phyloP scores from a whole-genome alignment of 2,797 vertebrate species.

The Fundulus diaphanus region DNA sequence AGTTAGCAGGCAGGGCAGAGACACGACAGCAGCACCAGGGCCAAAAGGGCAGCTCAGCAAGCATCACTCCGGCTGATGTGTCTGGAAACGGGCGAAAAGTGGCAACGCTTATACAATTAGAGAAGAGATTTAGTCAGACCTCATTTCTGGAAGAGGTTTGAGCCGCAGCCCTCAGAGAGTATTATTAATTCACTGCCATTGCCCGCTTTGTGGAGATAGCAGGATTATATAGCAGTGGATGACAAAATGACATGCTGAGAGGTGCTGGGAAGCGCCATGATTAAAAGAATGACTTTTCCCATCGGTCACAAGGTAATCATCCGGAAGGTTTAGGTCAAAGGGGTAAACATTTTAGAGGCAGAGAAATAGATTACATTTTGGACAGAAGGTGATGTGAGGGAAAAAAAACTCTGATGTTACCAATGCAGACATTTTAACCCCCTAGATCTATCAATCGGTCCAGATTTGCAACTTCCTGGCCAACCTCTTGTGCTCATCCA shows the following conservation, averaged over 20 bases:
- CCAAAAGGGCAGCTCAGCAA: slow-evolving; percentile 71
- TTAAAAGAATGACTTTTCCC: slow-evolving; percentile 51
- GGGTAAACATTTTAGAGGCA: slow-evolving; percentile 23
- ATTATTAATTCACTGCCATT: slow-evolving; percentile 70
- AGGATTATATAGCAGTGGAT: slow-evolving; percentile 61
- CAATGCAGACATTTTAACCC: too few species aligned
- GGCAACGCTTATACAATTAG: slow-evolving; percentile 76
- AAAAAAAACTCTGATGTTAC: background rate
- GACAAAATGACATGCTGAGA: slow-evolving; percentile 61
- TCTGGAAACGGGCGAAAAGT: slow-evolving; percentile 61
- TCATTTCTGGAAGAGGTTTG: slow-evolving; percentile 78
- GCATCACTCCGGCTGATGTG: slow-evolving; percentile 69
- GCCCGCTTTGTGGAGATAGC: slow-evolving; percentile 53
- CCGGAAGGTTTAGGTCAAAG: slow-evolving; percentile 44
- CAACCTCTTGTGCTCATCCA: too few species aligned
- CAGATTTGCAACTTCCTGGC: too few species aligned
- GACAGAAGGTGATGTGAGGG: background rate
- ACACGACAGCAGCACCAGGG: slow-evolving; percentile 57
- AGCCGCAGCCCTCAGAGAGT: slow-evolving; percentile 63
- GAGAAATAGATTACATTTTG: slow-evolving; percentile 13
- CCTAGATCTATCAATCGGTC: too few species aligned
- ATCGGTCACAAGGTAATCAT: slow-evolving; percentile 41
- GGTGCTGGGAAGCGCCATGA: slow-evolving; percentile 44
- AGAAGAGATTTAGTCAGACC: slow-evolving; percentile 73
- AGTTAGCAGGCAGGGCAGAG: slow-evolving; percentile 49